A percentile compares a stretch with the other conserved stretches of the same genome.
Evolutionary conservation across 2,888 invertebrate species (phyloP).

Genomic region (Xanthostigma xanthostigma): DNA sequence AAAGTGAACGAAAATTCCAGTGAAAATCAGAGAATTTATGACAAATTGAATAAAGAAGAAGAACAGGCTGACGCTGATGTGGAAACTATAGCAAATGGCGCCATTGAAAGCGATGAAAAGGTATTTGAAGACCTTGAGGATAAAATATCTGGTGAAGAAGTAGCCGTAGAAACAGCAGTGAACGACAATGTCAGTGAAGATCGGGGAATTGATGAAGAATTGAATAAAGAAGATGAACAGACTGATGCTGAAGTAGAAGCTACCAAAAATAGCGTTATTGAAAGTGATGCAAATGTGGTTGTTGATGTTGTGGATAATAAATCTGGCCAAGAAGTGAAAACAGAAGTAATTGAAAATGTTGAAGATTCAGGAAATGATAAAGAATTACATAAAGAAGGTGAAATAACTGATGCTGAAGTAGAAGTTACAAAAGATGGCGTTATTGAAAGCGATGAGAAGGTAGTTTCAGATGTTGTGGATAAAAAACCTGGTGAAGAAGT

Average conservation of each 20-base stretch:
- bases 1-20: slow-evolving; percentile 1
- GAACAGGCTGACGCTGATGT: neutral
- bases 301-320: slow-evolving; percentile 1
- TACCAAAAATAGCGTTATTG: neutral
- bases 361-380: slow-evolving; percentile 1
- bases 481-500: slow-evolving; percentile 9
- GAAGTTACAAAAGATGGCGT: neutral
- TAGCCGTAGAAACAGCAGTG: slow-evolving; percentile 3
- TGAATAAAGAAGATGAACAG: slow-evolving; percentile 9
- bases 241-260: slow-evolving; percentile 9
- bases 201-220: slow-evolving; percentile 5
- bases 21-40: neutral
- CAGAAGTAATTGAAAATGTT: neutral
- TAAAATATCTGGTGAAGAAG: slow-evolving; percentile 11
- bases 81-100: neutral
- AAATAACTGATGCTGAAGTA: neutral
- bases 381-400: neutral
- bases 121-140: neutral
- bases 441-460: neutral
- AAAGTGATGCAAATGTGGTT: neutral
- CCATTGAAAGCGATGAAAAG: neutral
- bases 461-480: neutral
- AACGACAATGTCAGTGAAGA: neutral
- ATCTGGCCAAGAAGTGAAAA: neutral
- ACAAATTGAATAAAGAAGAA: slow-evolving; percentile 3